phyloP scores from a whole-genome alignment of 2,113 vertebrate species.

The Sander vitreus region DNA sequence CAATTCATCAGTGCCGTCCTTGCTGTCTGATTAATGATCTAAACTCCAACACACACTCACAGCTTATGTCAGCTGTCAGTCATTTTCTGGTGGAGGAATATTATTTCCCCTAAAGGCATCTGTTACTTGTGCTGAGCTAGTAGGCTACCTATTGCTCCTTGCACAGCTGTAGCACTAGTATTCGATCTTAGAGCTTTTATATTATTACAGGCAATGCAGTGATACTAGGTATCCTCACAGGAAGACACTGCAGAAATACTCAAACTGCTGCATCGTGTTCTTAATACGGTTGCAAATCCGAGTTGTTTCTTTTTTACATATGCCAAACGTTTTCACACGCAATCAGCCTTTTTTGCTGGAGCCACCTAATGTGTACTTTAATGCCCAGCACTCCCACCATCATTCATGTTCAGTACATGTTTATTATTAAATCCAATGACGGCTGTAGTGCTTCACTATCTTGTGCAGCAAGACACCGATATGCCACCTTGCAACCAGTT shows the following conservation, averaged over 20 bases:
- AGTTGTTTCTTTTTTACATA: neutral
- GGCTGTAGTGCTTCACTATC: neutral
- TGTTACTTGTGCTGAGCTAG: slow-evolving; percentile 45
- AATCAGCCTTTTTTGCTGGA: neutral
- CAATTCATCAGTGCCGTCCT: slow-evolving; percentile 63
- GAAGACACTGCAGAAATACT: neutral
- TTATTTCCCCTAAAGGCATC: slow-evolving; percentile 44
- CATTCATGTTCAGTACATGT: neutral
- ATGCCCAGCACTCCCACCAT: neutral
- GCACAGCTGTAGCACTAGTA: slow-evolving; percentile 16
- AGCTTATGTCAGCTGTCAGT: slow-evolving; percentile 73
- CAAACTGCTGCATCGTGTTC: neutral
- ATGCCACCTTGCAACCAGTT: neutral
- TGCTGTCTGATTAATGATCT: slow-evolving; percentile 66
- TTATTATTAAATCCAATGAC: neutral
- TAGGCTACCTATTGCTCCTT: neutral
- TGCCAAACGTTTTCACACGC: neutral
- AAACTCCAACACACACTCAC: slow-evolving; percentile 48
- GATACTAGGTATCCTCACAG: slow-evolving; percentile 10
- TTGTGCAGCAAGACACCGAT: neutral
- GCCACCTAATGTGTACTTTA: neutral
- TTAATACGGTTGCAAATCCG: neutral
- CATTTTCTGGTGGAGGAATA: slow-evolving; percentile 39
- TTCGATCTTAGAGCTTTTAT: neutral
- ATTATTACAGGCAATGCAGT: slow-evolving; percentile 4